These are phyloP conservation scores for Campylomormyrus numenius DNA, from an alignment of 2,113 vertebrate genomes.

Conservation along the genomic window DNA sequence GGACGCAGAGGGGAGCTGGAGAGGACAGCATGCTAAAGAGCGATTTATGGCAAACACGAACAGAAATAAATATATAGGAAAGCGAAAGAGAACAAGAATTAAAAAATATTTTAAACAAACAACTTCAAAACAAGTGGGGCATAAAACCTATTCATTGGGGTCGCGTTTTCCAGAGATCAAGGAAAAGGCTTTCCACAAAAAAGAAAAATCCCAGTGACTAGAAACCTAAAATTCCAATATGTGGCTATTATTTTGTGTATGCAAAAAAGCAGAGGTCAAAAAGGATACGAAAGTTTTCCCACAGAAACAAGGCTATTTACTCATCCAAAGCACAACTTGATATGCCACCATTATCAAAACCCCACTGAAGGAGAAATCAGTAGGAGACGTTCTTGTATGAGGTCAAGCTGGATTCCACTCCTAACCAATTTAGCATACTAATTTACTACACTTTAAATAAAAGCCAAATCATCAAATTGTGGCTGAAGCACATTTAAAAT, in stretches of 20 bases:
- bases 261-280: neutral
- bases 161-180: neutral
- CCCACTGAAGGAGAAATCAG: neutral
- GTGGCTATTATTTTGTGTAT: neutral
- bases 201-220: neutral
- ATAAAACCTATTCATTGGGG: neutral
- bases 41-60: neutral
- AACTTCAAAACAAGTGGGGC: neutral
- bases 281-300: neutral
- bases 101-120: neutral
- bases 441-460: neutral
- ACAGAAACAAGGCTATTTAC: neutral
- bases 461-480: neutral
- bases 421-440: neutral
- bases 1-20: slow-evolving; percentile 15
- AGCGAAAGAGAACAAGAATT: neutral
- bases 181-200: neutral
- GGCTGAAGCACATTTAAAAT: neutral
- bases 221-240: neutral
- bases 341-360: neutral
- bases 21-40: neutral
- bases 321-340: neutral
- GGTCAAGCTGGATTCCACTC: neutral
- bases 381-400: neutral
- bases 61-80: neutral